A percentile compares a stretch with the other conserved stretches of the same genome.
Evolutionary conservation across 2,888 invertebrate genomes (phyloP).

Genomic region (Epistrophella euchroma): DNA sequence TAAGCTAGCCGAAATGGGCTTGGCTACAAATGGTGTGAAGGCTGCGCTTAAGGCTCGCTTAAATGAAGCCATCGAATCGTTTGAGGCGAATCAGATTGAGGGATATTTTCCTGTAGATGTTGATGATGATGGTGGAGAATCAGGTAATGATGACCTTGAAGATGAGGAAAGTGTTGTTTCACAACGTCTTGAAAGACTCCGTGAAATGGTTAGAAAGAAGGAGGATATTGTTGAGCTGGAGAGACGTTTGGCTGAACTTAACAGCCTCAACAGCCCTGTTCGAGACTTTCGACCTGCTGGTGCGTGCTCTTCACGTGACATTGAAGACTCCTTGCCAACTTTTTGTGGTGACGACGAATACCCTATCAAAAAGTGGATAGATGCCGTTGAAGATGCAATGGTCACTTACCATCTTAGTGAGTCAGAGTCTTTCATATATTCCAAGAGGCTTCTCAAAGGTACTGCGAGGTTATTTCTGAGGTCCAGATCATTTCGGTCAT

Average conservation of each 20-base stretch:
- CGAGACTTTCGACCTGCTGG: not conserved
- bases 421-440: not conserved
- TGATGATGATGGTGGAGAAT: not conserved
- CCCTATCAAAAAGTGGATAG: conserved; percentile 33
- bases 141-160: not conserved
- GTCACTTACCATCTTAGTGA: conserved; percentile 25
- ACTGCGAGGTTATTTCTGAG: conserved; percentile 37
- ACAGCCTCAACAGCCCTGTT: too few relatives aligned
- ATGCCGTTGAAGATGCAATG: conserved; percentile 34
- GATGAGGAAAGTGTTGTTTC: not conserved
- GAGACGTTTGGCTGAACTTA: not conserved
- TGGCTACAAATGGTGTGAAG: not conserved
- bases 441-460: conserved; percentile 27
- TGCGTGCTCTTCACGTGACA: conserved; percentile 6
- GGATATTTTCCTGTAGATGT: not conserved
- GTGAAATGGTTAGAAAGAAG: not conserved
- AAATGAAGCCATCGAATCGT: not conserved
- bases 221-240: not conserved
- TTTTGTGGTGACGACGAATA: conserved; percentile 39
- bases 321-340: conserved; percentile 32
- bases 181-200: not conserved
- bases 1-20: not conserved
- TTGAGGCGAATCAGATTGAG: not conserved
- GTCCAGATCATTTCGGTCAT: conserved; percentile 21
- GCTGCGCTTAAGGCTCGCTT: not conserved